These are phyloP conservation scores for Corythoichthys intestinalis DNA, from an alignment of 2,113 vertebrate species.

Conservation along the genomic window DNA sequence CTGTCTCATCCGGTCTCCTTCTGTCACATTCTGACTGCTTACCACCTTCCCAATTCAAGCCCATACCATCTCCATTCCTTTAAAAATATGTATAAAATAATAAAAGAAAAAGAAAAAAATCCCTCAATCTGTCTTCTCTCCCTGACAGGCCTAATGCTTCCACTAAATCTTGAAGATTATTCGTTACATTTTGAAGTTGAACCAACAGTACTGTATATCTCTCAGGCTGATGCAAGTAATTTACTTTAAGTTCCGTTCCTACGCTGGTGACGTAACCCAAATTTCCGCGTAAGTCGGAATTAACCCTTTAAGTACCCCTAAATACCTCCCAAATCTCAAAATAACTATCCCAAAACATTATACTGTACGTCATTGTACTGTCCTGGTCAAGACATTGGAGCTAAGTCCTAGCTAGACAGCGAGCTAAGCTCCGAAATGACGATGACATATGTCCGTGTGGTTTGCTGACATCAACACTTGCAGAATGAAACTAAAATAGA, in stretches of 20 bases:
- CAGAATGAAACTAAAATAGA: too few relatives aligned
- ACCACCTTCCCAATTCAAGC: not conserved
- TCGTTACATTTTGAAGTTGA: not conserved
- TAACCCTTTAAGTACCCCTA: too few relatives aligned
- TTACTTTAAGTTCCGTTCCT: not conserved
- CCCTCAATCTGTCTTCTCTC: slow-evolving; percentile 27
- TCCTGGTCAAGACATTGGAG: too few relatives aligned
- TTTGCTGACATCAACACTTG: too few relatives aligned
- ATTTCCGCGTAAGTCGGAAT: too few relatives aligned
- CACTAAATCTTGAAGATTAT: slow-evolving; percentile 23
- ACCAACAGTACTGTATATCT: slow-evolving; percentile 3
- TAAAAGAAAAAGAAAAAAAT: not conserved
- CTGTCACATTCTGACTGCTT: slow-evolving; percentile 9
- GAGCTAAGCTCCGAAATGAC: too few relatives aligned
- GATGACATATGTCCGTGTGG: too few relatives aligned
- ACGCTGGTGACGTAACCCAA: too few relatives aligned
- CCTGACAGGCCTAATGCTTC: slow-evolving; percentile 22
- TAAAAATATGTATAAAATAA: not conserved
- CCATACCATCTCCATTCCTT: not conserved
- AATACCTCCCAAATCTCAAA: too few relatives aligned
- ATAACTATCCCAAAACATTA: too few relatives aligned
- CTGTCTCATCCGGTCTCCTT: slow-evolving; percentile 31
- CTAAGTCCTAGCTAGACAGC: too few relatives aligned
- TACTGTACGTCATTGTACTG: too few relatives aligned
- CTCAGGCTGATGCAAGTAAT: not conserved